These are phyloP conservation scores for Gila orcuttii DNA, from an alignment of 2,113 vertebrate species.

Conservation along the genomic window DNA sequence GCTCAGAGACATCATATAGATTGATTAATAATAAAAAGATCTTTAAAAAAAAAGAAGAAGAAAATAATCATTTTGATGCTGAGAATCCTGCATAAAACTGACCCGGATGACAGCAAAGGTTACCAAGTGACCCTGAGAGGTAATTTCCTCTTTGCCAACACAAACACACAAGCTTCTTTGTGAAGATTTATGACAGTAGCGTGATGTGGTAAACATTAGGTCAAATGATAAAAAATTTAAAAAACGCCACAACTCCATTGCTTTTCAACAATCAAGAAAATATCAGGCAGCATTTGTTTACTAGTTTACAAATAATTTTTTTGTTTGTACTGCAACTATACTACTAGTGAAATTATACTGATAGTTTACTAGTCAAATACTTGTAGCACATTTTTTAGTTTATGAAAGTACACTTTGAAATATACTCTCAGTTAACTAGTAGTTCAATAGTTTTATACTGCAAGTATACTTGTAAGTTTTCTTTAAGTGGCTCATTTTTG, in stretches of 20 bases:
- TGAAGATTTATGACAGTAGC: constrained; percentile 56
- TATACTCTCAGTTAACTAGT: no score
- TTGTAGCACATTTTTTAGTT: no score
- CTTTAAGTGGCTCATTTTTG: no score
- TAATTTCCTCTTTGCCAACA: constrained; percentile 60
- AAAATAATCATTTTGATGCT: neutral
- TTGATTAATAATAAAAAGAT: neutral
- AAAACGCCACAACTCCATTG: no score
- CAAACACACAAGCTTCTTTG: constrained; percentile 39
- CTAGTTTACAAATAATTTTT: no score
- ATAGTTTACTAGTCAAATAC: no score
- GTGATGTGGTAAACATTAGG: constrained; percentile 9
- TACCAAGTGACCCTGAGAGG: constrained; percentile 63
- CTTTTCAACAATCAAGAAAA: neutral
- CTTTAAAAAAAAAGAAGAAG: neutral
- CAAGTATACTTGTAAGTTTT: no score
- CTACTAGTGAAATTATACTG: no score
- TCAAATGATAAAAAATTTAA: neutral
- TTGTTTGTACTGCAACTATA: no score
- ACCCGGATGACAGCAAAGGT: constrained; percentile 52
- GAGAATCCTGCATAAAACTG: neutral
- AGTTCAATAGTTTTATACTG: no score
- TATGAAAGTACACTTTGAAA: no score
- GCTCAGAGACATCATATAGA: neutral
- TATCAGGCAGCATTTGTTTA: neutral